Conservation (phyloP, 2,113 vertebrate genomes). For the Polyodon spathula region DNA sequence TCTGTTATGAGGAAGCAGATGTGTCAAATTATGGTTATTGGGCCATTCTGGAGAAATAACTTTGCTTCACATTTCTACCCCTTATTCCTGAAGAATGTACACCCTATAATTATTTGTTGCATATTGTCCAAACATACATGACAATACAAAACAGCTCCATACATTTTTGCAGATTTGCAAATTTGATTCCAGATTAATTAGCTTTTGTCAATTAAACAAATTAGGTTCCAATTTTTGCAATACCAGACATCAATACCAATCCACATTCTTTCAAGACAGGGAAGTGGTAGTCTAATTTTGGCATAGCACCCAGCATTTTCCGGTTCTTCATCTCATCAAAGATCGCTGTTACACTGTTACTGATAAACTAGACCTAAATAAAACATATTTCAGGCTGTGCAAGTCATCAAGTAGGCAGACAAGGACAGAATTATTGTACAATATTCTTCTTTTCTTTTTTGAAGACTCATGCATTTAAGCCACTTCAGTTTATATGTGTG, state of each 20-base stretch:
- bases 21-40: no score
- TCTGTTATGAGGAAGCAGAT: no score
- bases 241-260: background rate
- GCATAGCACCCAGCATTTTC: background rate
- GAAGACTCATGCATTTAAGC: constrained; percentile 85
- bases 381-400: constrained; percentile 1
- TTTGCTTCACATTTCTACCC: no score
- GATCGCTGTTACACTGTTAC: background rate
- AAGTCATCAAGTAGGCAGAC: constrained; percentile 27
- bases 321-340: background rate
- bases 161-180: no score
- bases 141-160: no score
- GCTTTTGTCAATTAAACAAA: no score
- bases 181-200: no score
- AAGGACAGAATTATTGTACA: constrained; percentile 25
- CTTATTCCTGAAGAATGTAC: no score
- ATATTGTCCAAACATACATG: no score
- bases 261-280: background rate
- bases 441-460: constrained; percentile 53
- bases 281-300: background rate
- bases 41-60: no score
- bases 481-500: constrained; percentile 65
- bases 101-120: no score
- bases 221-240: no score
- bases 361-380: constrained; percentile 2